These are phyloP conservation scores for Aphidius ervi DNA, from an alignment of 1,140 invertebrate species.

Conservation along the genomic window DNA sequence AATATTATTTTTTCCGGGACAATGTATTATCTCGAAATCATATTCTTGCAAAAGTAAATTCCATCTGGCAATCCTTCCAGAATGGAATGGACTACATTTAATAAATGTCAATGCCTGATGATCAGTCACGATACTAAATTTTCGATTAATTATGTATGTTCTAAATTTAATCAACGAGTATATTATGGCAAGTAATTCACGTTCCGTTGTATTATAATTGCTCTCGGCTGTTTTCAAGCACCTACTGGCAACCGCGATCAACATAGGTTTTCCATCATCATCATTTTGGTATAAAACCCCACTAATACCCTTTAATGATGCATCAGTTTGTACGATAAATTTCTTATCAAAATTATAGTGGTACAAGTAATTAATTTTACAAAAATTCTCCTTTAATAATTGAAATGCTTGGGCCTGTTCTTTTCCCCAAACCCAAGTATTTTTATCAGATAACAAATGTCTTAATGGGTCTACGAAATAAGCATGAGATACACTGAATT, in stretches of 20 bases:
- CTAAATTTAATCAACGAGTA: too few species aligned
- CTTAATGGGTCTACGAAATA: conserved; percentile 7
- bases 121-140: too few species aligned
- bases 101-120: too few species aligned
- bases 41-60: too few species aligned
- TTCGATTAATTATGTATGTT: too few species aligned
- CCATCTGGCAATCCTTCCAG: too few species aligned
- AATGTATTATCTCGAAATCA: too few species aligned
- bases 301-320: conserved; percentile 5
- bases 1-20: too few species aligned
- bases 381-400: conserved; percentile 4
- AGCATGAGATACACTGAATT: not conserved
- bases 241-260: not conserved
- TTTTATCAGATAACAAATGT: conserved; percentile 3
- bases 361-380: not conserved
- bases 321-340: conserved; percentile 11
- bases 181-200: too few species aligned
- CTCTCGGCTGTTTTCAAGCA: too few species aligned
- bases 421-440: not conserved
- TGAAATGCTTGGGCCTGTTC: not conserved
- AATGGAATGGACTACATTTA: too few species aligned
- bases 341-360: not conserved
- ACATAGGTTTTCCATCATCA: not conserved
- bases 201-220: too few species aligned
- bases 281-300: not conserved